Base-by-base conservation (phyloP, 2,888 invertebrate genomes). In the Leptogaster cylindrica region DNA sequence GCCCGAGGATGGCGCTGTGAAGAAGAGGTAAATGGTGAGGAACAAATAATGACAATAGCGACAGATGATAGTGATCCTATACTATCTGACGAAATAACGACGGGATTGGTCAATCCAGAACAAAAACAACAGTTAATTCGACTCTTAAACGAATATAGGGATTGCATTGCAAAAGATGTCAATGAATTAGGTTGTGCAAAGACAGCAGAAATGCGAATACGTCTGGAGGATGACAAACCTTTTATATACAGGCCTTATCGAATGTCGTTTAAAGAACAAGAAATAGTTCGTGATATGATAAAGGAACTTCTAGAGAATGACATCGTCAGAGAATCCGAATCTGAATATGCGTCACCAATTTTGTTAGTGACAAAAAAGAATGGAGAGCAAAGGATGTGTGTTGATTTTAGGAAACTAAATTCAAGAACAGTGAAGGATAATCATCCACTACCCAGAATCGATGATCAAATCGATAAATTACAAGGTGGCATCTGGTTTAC, bases 331-430 rank as follows among this genome's bases (percentile, higher is more conserved):
- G 48, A 48, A 48, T 48, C 48, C 3, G 48, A 48, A 18, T 48
- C 48, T 3, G 48, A 48, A n/a, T 48, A 14, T 1, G 48, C 48
- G 5, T 48, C 48, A 16, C 48, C 48, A 6, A 20, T 48, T 48
- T 20, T 48, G 20, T 14, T 48, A 5, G 48, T 48, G 7, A 48
- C 48, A 20, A 48, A 48, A 20, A 46, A 48, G 2, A 48, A 48
- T 16, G 48, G 20, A 18, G 48, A 48, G 20, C 48, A 48, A 14
- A 16, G 48, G 2, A 16, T 46, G n/a, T 73, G 72, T 46, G 71
- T 76, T 1, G 75, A 74, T 66, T 78, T 73, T 20, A 61, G 76
- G 8, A 55, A 46, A 25, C 55, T 79, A 5, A 79, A 79, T 67
- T 55, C 65, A 3, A 68, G 71, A 0, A 77, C 76, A 1, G 66